A percentile compares a stretch with the other conserved stretches of the same genome.
phyloP scores from a whole-genome alignment of 2,888 invertebrate genomes.

The Papilio elwesi region DNA sequence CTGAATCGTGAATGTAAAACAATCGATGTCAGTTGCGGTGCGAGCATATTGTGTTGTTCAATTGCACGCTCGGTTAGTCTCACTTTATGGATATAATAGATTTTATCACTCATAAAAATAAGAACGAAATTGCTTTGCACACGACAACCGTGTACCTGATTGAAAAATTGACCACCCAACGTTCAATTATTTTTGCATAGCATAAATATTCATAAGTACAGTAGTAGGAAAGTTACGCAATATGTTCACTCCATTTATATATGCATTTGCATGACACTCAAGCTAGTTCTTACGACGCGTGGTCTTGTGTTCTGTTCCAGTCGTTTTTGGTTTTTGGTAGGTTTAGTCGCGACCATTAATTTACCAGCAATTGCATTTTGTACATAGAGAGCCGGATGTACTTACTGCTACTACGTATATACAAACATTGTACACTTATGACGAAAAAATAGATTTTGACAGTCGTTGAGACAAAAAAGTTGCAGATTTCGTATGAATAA shows the following conservation, averaged over 20 bases:
- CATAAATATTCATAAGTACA: constrained; percentile 15
- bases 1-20: constrained; percentile 32
- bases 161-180: constrained; percentile 28
- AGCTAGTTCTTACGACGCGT: not conserved
- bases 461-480: no score
- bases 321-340: not conserved
- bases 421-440: no score
- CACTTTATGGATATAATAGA: constrained; percentile 5
- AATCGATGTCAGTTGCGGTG: constrained; percentile 31
- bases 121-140: constrained; percentile 4
- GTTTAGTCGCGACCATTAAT: not conserved
- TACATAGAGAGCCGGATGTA: no score
- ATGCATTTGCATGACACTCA: not conserved
- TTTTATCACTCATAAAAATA: constrained; percentile 13
- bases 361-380: not conserved
- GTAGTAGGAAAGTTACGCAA: constrained; percentile 8
- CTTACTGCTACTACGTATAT: no score
- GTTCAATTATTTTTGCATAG: constrained; percentile 16
- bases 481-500: no score
- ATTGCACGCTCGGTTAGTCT: constrained; percentile 15
- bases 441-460: no score
- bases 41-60: constrained; percentile 24
- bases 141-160: constrained; percentile 2
- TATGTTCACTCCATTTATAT: constrained; percentile 1
- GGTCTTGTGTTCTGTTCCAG: no score